Base-by-base conservation (phyloP, 2,113 vertebrate species). In the Melanotaenia duboulayi region DNA sequence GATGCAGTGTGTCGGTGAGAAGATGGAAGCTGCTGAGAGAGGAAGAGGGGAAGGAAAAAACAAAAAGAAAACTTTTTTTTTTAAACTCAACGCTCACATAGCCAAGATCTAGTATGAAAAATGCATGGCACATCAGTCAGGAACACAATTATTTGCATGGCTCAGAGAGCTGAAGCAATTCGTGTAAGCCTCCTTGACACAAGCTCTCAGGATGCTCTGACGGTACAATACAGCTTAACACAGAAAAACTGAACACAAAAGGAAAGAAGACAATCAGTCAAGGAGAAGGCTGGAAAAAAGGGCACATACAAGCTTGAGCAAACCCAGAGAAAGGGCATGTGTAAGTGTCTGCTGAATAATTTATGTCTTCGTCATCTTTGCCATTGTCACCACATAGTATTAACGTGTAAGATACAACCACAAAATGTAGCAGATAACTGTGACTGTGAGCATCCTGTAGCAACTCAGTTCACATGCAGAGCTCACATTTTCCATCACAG, bases 101-200 rank as follows among this genome's bases (percentile, higher is more conserved):
- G 64, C 81, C 44, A 65, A 74, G 65, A 77, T 76, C 37, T 10
- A 0, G n/a, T 65, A 90, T 93, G 77, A 92, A 93, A 92, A 89
- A 93, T 92, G 76, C 82, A 93, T 91, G 77, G 81, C 71, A 90
- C 73, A 80, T 90, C 74, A 82, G 87, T 89, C 83, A 87, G 82
- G 78, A 83, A 83, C 59, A 80, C 71, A 82, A 83, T 87, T 90
- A 83, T 92, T 90, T 91, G 86, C 90, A 88, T 90, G 83, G 82
- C 79, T 88, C 82, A 81, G 71, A 90, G 83, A 71, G 75, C 19
- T 80, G 72, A 80, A 71, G 78, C 76, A 60, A 77, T 69, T 80
- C 46, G 7, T 70, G 73, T 52, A 55, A 82, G 60, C 57, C 66
- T 85, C 74, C 75, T 77, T 88, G 84, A 86, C 72, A 82, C 62